Base-by-base conservation (phyloP, 2,113 vertebrate genomes). In the Alexandromys fortis region DNA sequence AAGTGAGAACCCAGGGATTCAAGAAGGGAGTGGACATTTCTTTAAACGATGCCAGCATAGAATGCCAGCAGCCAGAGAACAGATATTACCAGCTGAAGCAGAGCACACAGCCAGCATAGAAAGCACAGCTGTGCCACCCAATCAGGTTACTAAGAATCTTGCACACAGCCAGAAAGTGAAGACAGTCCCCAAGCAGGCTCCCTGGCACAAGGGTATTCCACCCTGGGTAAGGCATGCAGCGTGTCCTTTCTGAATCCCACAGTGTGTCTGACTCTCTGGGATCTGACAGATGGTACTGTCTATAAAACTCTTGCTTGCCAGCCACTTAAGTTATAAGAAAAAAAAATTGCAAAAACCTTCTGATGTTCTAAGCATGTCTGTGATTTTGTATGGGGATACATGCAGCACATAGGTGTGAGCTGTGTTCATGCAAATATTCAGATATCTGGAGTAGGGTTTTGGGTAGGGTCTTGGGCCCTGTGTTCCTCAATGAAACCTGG, bases 51-150 rank as follows among this genome's bases (percentile, higher is more conserved):
- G 22, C 5, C 17, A 55, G 17, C 55, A 58, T 58, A 19, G 55
- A 0, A 0, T 14, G 10, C 33, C 17, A 21, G 6, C 1, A 21
- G 7, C 13, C 1, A 3, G 22, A n/a, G 45, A n/a, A 30, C 26
- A 28, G 42, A 12, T 33, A 1, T 6, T 3, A 6, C 73, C 22
- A 0, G 8, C 52, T 1, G 10, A 72, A 79, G 3, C 22, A 28
- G 3, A 5, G 1, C 9, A 0, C 13, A n/a, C 38, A 5, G 47
- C 67, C 3, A 7, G 68, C 24, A 14, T 10, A 58, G 67, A 10
- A 42, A 7, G 28, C 9, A 0, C 1, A 19, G 24, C 33, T 33
- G 9, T 1, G 47, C 35, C 1, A 22, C 5, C 5, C 22, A 16
- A 47, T 10, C 14, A 72, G 42, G 70, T 24, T 7, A 16, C 47